Conservation (phyloP, 2,113 vertebrate genomes). For the Elanus axillaris region DNA sequence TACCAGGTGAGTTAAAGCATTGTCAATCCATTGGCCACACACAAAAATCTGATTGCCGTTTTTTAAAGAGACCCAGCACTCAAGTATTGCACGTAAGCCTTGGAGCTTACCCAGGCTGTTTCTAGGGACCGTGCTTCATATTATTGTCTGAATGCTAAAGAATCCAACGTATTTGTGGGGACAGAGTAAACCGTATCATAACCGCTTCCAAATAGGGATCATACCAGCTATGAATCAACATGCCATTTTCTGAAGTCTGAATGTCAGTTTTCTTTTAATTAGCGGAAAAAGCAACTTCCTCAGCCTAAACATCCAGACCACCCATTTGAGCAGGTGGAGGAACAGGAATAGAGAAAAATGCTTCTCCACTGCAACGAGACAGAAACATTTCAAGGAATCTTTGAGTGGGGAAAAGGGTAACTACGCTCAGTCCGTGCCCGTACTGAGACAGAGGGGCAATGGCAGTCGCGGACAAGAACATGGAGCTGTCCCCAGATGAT, state of each 20-base stretch:
- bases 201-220: fast-evolving
- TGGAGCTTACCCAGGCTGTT: fast-evolving
- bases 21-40: background rate
- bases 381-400: background rate
- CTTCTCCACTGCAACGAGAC: background rate
- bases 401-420: background rate
- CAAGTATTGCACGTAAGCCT: fast-evolving
- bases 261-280: background rate
- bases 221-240: background rate
- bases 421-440: fast-evolving
- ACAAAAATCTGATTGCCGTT: background rate
- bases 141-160: no score
- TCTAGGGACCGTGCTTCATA: fast-evolving
- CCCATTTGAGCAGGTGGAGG: background rate
- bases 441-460: background rate
- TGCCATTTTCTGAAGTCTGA: background rate
- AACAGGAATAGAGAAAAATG: fast-evolving
- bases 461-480: background rate
- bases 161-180: fast-evolving
- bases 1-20: background rate
- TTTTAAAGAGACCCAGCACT: background rate
- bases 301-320: background rate
- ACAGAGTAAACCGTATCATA: fast-evolving
- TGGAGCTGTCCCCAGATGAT: background rate
- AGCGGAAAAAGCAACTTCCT: background rate